A percentile compares a stretch with the other conserved stretches of the same genome.
These are phyloP conservation scores for Hemichromis elongatus DNA, from an alignment of 2,113 vertebrate genomes.

Conservation along the genomic window DNA sequence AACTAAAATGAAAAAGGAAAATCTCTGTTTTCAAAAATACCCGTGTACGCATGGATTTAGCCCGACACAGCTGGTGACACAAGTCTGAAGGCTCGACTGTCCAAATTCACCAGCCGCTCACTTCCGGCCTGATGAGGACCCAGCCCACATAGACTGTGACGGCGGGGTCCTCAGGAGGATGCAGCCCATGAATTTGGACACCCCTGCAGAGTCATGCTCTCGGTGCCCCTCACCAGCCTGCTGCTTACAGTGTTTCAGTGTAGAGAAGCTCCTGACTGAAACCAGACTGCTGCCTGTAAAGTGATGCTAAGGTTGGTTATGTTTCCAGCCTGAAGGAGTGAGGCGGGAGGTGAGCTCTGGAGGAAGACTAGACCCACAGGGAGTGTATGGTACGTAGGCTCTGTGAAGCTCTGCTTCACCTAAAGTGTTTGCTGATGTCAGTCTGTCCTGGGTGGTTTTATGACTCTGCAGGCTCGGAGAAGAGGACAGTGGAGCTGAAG, in stretches of 20 bases:
- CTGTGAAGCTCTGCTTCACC: neutral
- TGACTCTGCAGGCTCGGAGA: constrained; percentile 52
- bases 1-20: no score
- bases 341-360: constrained; percentile 73
- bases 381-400: constrained; percentile 78
- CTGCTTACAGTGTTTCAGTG: neutral
- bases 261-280: neutral
- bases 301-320: neutral
- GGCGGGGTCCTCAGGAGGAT: no score
- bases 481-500: constrained; percentile 66
- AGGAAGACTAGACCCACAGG: constrained; percentile 82
- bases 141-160: no score
- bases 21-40: no score
- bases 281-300: neutral
- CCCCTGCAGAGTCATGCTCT: neutral
- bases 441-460: neutral
- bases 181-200: no score
- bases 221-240: neutral
- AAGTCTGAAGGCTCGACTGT: no score
- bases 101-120: no score
- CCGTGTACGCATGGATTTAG: no score
- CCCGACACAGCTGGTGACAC: no score
- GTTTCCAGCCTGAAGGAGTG: constrained; percentile 87
- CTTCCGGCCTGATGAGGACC: no score
- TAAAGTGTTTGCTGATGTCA: neutral